Evolutionary conservation across 2,888 invertebrate genomes (phyloP).

Genomic region (Belgica antarctica): DNA sequence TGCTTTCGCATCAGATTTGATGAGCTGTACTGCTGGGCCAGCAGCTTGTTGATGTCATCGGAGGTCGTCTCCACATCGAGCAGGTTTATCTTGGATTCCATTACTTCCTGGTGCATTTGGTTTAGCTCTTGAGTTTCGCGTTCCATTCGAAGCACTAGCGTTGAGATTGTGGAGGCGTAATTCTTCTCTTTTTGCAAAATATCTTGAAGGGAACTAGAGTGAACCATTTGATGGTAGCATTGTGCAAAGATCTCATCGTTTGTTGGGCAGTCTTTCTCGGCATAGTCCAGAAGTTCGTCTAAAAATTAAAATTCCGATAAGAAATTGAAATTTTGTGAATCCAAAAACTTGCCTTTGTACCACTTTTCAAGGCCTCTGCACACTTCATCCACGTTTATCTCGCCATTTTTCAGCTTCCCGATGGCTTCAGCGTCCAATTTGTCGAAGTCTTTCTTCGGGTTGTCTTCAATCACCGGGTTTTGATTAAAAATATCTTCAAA

Average conservation of each 20-base stretch:
- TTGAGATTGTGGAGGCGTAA: slow-evolving; percentile 76
- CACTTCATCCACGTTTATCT: slow-evolving; percentile 69
- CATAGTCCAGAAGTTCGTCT: slow-evolving; percentile 79
- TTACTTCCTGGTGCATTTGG: slow-evolving; percentile 80
- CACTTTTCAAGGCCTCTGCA: slow-evolving; percentile 75
- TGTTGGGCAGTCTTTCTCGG: slow-evolving; percentile 75
- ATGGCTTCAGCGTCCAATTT: slow-evolving; percentile 63
- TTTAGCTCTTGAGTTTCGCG: slow-evolving; percentile 69
- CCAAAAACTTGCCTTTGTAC: slow-evolving; percentile 59
- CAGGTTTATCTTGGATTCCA: slow-evolving; percentile 79
- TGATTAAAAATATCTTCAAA: slow-evolving; percentile 18
- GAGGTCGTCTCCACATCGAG: slow-evolving; percentile 71
- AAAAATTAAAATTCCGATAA: background rate
- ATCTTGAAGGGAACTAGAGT: slow-evolving; percentile 82
- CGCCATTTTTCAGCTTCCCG: slow-evolving; percentile 62
- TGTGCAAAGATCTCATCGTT: slow-evolving; percentile 71
- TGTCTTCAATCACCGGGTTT: background rate
- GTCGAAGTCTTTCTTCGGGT: slow-evolving; percentile 55
- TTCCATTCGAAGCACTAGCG: slow-evolving; percentile 70
- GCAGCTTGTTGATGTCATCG: slow-evolving; percentile 76
- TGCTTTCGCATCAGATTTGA: slow-evolving; percentile 81
- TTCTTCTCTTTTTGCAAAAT: slow-evolving; percentile 85
- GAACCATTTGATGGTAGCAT: slow-evolving; percentile 63
- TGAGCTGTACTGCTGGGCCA: slow-evolving; percentile 76
- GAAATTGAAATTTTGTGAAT: background rate